phyloP scores from a whole-genome alignment of 2,888 invertebrate genomes.

The Girardia tigrina region DNA sequence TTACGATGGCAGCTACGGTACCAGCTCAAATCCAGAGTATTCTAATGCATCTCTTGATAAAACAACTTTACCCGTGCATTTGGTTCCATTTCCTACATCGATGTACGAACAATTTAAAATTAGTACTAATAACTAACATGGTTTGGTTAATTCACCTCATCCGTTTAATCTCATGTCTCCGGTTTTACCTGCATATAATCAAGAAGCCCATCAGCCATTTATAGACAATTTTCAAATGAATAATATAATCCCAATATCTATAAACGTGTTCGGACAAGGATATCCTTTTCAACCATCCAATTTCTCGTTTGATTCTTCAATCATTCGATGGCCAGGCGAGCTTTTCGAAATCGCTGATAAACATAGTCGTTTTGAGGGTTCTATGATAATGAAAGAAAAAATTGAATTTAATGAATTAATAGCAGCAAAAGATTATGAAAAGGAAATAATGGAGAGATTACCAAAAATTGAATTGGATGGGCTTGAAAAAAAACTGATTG shows the following conservation, averaged over 20 bases:
- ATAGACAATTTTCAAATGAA: background rate
- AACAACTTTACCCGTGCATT: background rate
- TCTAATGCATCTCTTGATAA: background rate
- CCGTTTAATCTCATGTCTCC: background rate
- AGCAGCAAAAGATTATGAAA: too few relatives aligned
- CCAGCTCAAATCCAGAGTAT: slow-evolving; percentile 1
- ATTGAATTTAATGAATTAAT: too few relatives aligned
- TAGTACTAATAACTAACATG: background rate
- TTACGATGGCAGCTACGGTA: slow-evolving; percentile 1
- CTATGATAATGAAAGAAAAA: too few relatives aligned
- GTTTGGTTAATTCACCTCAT: background rate
- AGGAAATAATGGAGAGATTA: too few relatives aligned
- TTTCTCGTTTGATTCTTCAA: background rate
- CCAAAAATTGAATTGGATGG: too few relatives aligned
- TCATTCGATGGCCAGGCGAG: background rate
- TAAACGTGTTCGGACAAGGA: background rate
- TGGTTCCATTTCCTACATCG: background rate
- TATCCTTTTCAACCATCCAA: background rate
- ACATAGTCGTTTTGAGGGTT: slow-evolving; percentile 9
- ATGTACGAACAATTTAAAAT: slow-evolving; percentile 1
- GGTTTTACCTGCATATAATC: background rate
- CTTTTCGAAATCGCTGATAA: background rate
- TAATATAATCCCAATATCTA: background rate
- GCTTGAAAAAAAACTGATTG: too few relatives aligned
- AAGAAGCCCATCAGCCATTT: background rate